Percentiles rank a stretch among this genome's conserved stretches.
phyloP scores from a whole-genome alignment of 1,140 invertebrate genomes.

The Bombus superbus region DNA sequence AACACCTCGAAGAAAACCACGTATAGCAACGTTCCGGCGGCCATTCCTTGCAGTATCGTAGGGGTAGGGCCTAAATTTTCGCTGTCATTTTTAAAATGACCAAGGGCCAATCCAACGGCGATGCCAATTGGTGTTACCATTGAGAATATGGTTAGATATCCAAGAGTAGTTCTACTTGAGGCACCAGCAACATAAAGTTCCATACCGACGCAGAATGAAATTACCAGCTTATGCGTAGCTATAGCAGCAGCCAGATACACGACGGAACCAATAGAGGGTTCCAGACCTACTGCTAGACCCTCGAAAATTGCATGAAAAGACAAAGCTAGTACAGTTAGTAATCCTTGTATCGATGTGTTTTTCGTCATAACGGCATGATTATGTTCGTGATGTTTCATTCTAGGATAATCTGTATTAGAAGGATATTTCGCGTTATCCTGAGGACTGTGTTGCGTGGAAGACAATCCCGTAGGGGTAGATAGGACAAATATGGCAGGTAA shows the following conservation, averaged over 20 bases:
- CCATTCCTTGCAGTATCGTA: slow-evolving; percentile 90
- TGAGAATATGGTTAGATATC: slow-evolving; percentile 86
- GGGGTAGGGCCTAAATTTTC: slow-evolving; percentile 78
- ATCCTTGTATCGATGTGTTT: slow-evolving; percentile 83
- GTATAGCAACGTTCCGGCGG: slow-evolving; percentile 93
- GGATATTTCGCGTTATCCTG: neutral
- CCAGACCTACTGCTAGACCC: slow-evolving; percentile 91
- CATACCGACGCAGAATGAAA: slow-evolving; percentile 88
- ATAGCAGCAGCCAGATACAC: slow-evolving; percentile 88
- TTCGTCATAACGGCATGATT: slow-evolving; percentile 29
- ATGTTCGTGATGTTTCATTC: slow-evolving; percentile 40
- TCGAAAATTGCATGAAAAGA: slow-evolving; percentile 93
- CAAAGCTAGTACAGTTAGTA: slow-evolving; percentile 88
- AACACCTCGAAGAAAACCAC: slow-evolving; percentile 96
- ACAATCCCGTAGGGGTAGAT: slow-evolving; percentile 45
- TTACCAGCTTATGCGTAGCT: slow-evolving; percentile 89
- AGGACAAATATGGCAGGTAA: slow-evolving; percentile 74
- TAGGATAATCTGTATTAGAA: slow-evolving; percentile 27
- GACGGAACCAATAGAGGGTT: slow-evolving; percentile 85
- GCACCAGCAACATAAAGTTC: slow-evolving; percentile 87
- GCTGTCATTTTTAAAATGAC: slow-evolving; percentile 80
- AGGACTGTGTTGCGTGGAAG: neutral
- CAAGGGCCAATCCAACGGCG: slow-evolving; percentile 84
- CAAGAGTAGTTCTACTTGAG: slow-evolving; percentile 83
- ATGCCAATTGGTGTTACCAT: slow-evolving; percentile 89